These are phyloP conservation scores for Arctocebus calabarensis DNA, from an alignment of 2,797 vertebrate species.

Conservation along the genomic window DNA sequence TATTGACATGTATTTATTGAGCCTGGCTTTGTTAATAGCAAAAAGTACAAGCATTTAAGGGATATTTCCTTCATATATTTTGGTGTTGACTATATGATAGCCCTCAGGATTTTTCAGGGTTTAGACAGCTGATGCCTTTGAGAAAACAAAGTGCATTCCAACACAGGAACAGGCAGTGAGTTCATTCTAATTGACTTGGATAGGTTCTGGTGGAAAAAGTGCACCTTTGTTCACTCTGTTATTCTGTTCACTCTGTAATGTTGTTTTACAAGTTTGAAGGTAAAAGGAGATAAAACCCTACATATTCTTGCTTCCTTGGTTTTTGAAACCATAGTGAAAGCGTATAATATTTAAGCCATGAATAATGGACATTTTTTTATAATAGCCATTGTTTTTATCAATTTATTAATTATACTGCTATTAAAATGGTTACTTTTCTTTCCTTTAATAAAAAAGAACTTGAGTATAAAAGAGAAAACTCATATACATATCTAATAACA, in stretches of 20 bases:
- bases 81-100: neutral
- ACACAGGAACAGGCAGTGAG: slow-evolving; percentile 4
- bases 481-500: neutral
- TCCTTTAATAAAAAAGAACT: neutral
- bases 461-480: neutral
- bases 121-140: neutral
- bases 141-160: neutral
- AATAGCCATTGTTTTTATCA: neutral
- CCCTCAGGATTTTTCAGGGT: neutral
- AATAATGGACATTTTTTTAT: neutral
- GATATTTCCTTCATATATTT: neutral
- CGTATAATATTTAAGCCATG: neutral
- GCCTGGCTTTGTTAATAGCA: neutral
- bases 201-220: neutral
- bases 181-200: slow-evolving; percentile 33
- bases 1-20: neutral
- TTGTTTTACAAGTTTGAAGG: slow-evolving; percentile 51
- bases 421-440: neutral
- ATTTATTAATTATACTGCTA: neutral
- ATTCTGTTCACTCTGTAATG: neutral
- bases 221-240: slow-evolving; percentile 6
- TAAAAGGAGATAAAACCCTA: neutral
- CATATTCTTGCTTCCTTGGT: neutral
- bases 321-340: neutral
- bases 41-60: neutral